Conservation (phyloP, 2,888 invertebrate species). For the Slavum lentiscoides region DNA sequence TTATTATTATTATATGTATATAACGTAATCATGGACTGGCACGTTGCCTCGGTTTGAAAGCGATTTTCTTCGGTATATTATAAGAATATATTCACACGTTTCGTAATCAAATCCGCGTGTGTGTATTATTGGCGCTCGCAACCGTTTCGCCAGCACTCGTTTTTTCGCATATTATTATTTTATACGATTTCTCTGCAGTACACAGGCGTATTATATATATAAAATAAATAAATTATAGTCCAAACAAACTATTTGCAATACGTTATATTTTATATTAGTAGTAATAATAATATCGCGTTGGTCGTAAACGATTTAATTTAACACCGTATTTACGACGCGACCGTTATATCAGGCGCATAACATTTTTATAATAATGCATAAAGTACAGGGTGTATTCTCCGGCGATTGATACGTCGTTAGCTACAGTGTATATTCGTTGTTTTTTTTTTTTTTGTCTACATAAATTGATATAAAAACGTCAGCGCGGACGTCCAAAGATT, state of each 20-base stretch:
- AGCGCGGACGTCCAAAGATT: not conserved
- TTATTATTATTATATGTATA: too few species aligned
- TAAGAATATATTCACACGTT: slow-evolving; percentile 7
- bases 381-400: not conserved
- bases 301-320: slow-evolving; percentile 24
- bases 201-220: not conserved
- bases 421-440: not conserved
- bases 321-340: slow-evolving; percentile 7
- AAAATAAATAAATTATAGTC: not conserved
- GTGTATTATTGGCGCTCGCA: not conserved
- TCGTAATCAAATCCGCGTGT: slow-evolving; percentile 32
- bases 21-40: not conserved
- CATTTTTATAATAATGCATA: too few species aligned
- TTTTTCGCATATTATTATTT: not conserved
- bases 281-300: slow-evolving; percentile 13
- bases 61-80: slow-evolving; percentile 1
- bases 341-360: not conserved
- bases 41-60: slow-evolving; percentile 12
- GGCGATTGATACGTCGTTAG: slow-evolving; percentile 3
- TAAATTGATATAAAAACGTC: slow-evolving; percentile 21
- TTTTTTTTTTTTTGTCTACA: not conserved
- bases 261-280: slow-evolving; percentile 1
- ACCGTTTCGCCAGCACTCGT: slow-evolving; percentile 25
- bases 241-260: not conserved
- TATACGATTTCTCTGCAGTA: not conserved